These are phyloP conservation scores for Brotula barbata DNA, from an alignment of 2,797 vertebrate genomes.

Conservation along the genomic window DNA sequence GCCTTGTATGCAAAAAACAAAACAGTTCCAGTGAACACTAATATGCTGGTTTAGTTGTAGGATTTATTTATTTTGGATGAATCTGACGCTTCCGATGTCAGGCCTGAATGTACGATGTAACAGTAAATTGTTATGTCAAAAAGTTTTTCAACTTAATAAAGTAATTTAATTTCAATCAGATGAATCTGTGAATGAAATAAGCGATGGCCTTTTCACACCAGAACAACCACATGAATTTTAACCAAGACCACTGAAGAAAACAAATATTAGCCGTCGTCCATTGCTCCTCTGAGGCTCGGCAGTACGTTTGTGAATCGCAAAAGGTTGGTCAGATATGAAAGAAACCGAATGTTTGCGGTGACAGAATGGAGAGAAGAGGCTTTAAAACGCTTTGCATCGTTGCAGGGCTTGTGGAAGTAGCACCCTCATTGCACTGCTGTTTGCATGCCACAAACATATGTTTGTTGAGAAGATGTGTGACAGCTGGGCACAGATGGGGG, in stretches of 20 bases:
- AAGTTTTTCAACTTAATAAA: conserved; percentile 40
- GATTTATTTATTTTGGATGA: conserved; percentile 61
- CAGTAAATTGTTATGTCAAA: not conserved
- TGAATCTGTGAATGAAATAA: not conserved
- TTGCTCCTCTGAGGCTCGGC: conserved; percentile 34
- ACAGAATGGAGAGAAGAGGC: too few relatives aligned
- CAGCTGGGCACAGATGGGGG: conserved; percentile 37
- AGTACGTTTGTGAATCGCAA: conserved; percentile 1
- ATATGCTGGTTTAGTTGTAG: conserved; percentile 37
- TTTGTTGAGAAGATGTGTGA: conserved; percentile 5
- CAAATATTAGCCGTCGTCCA: too few relatives aligned
- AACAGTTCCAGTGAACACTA: conserved; percentile 62
- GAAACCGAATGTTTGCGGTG: too few relatives aligned
- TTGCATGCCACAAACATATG: conserved; percentile 27
- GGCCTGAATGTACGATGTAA: conserved; percentile 39
- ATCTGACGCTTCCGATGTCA: conserved; percentile 22
- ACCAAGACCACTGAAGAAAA: conserved; percentile 49
- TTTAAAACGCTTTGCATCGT: not conserved
- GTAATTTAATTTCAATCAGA: conserved; percentile 14
- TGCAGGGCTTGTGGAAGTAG: conserved; percentile 8
- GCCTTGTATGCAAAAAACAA: conserved; percentile 6
- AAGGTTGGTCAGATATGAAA: not conserved
- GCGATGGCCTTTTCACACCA: too few relatives aligned
- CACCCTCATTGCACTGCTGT: conserved; percentile 21
- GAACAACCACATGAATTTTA: conserved; percentile 41